These are phyloP conservation scores for Halichoerus grypus DNA, from an alignment of 2,113 vertebrate genomes.

Conservation along the genomic window DNA sequence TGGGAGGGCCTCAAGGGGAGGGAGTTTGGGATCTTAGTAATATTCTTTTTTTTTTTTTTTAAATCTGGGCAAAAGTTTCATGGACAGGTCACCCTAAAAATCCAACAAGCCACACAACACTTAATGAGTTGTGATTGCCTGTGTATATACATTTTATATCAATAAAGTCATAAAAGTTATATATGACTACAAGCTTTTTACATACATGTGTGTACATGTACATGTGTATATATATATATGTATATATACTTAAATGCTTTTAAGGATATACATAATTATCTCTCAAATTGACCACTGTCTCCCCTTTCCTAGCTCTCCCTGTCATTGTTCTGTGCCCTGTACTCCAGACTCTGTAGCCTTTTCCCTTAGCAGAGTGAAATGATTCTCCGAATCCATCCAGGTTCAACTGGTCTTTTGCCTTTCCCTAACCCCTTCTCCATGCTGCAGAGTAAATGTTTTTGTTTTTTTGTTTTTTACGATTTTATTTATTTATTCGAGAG, in stretches of 20 bases:
- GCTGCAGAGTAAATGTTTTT: not conserved
- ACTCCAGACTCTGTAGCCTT: not conserved
- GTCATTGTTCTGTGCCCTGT: not conserved
- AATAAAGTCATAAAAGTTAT: not conserved
- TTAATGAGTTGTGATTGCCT: conserved; percentile 10
- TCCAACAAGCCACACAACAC: not conserved
- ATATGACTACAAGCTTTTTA: not conserved
- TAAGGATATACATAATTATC: not conserved
- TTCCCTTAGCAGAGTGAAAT: not conserved
- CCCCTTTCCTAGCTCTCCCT: not conserved
- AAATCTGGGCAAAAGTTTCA: not conserved
- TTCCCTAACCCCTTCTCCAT: not conserved
- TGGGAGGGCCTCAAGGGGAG: not conserved
- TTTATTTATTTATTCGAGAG: not conserved
- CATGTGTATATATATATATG: not conserved
- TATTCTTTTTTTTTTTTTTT: not conserved
- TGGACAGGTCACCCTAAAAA: not conserved
- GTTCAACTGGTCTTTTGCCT: not conserved
- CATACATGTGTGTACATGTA: not conserved
- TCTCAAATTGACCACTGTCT: not conserved
- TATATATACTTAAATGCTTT: not conserved
- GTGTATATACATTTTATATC: not conserved
- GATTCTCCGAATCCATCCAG: not conserved
- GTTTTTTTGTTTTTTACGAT: not conserved
- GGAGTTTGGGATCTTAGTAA: not conserved